These are phyloP conservation scores for Eupelmus urozonus DNA, from an alignment of 2,888 invertebrate genomes.

Conservation along the genomic window DNA sequence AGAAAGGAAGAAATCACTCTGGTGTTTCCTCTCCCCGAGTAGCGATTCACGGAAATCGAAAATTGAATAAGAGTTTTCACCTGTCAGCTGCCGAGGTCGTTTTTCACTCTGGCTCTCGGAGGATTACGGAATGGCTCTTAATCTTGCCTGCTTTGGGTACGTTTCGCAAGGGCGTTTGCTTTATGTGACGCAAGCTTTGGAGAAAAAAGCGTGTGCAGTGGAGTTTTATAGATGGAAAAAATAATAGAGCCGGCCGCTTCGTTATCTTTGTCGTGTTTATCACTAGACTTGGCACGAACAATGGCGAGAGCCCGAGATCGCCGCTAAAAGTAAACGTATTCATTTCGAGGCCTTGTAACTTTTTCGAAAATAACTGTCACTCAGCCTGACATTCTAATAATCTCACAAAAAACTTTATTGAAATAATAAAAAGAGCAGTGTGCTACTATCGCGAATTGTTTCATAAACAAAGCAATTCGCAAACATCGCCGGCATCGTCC, in stretches of 20 bases:
- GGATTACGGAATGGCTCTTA: conserved; percentile 23
- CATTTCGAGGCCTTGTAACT: background rate
- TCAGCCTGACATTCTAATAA: too few relatives aligned
- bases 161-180: conserved; percentile 51
- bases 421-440: too few relatives aligned
- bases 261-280: too few relatives aligned
- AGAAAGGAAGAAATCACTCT: conserved; percentile 14
- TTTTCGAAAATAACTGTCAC: too few relatives aligned
- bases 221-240: too few relatives aligned
- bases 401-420: too few relatives aligned
- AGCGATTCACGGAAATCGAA: conserved; percentile 54
- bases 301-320: background rate
- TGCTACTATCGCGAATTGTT: too few relatives aligned
- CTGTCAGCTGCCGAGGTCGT: conserved; percentile 48
- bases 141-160: background rate
- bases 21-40: background rate
- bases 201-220: too few relatives aligned
- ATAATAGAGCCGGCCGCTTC: too few relatives aligned
- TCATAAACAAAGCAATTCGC: too few relatives aligned
- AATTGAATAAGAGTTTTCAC: conserved; percentile 53
- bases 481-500: too few relatives aligned
- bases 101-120: conserved; percentile 33
- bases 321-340: conserved; percentile 13
- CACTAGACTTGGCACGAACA: background rate
- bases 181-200: conserved; percentile 24